phyloP scores from a whole-genome alignment of 2,113 vertebrate genomes.

The Entelurus aequoreus region DNA sequence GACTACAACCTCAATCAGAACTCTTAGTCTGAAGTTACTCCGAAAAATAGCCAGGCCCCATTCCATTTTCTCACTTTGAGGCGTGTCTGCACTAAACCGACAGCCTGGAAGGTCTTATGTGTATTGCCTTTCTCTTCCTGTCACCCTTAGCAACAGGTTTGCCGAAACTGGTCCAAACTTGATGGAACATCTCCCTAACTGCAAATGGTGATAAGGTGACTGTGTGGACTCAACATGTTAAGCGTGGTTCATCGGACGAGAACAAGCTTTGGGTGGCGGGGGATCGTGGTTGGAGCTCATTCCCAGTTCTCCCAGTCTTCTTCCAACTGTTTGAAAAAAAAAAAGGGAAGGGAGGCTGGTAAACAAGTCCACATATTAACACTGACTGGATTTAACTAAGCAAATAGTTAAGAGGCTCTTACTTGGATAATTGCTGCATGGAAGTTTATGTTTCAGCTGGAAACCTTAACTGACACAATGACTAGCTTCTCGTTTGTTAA shows the following conservation, averaged over 20 bases:
- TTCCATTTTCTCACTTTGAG: conserved; percentile 13
- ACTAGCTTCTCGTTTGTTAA: too few relatives aligned
- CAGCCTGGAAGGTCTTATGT: conserved; percentile 12
- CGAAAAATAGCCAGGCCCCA: conserved; percentile 31
- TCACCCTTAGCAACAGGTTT: conserved; percentile 39
- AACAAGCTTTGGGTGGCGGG: conserved; percentile 44
- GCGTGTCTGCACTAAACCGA: conserved; percentile 37
- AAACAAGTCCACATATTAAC: not conserved
- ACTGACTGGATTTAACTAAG: too few relatives aligned
- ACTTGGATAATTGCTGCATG: too few relatives aligned
- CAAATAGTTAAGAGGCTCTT: too few relatives aligned
- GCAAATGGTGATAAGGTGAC: conserved; percentile 65
- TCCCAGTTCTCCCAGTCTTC: conserved; percentile 99
- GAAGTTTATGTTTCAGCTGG: too few relatives aligned
- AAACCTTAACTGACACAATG: too few relatives aligned
- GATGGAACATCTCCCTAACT: conserved; percentile 34
- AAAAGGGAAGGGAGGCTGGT: not conserved
- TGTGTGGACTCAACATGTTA: conserved; percentile 62
- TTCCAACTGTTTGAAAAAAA: conserved; percentile 77
- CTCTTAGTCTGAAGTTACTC: conserved; percentile 32
- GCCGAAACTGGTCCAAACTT: conserved; percentile 44
- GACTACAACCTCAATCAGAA: conserved; percentile 21
- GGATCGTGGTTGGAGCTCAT: conserved; percentile 59
- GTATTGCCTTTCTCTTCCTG: conserved; percentile 44
- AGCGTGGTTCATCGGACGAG: conserved; percentile 60